phyloP scores from a whole-genome alignment of 2,888 invertebrate genomes.

The Drosophila nigritarsus region DNA sequence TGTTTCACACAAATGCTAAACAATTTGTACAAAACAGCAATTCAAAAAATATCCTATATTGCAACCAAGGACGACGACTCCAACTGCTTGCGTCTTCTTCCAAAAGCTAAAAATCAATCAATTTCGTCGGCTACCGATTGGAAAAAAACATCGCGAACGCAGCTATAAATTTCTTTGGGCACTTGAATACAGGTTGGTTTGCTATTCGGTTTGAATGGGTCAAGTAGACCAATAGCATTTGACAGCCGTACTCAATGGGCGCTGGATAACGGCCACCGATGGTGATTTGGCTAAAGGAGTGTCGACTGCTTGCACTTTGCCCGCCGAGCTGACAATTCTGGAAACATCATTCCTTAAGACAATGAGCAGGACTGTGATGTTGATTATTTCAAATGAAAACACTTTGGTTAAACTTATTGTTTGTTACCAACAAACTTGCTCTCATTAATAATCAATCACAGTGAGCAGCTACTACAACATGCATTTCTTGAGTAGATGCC shows the following conservation, averaged over 20 bases:
- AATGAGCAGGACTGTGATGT: constrained; percentile 96
- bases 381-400: constrained; percentile 82
- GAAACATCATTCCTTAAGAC: constrained; percentile 88
- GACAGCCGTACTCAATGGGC: constrained; percentile 47
- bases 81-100: constrained; percentile 4
- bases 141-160: constrained; percentile 24
- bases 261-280: constrained; percentile 56
- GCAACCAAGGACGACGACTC: constrained; percentile 14
- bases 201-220: constrained; percentile 11
- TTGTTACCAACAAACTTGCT: too few relatives aligned
- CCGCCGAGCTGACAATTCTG: constrained; percentile 67
- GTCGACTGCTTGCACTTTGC: constrained; percentile 11
- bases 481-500: not conserved
- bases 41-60: constrained; percentile 32
- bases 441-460: too few relatives aligned
- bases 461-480: not conserved
- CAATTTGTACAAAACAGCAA: constrained; percentile 67
- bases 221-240: constrained; percentile 29
- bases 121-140: constrained; percentile 6
- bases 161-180: constrained; percentile 58
- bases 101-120: constrained; percentile 3
- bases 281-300: constrained; percentile 52
- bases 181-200: constrained; percentile 46
- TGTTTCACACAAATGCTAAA: constrained; percentile 34
- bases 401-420: too few relatives aligned